phyloP scores from a whole-genome alignment of 2,797 vertebrate genomes.

The Brotula barbata region DNA sequence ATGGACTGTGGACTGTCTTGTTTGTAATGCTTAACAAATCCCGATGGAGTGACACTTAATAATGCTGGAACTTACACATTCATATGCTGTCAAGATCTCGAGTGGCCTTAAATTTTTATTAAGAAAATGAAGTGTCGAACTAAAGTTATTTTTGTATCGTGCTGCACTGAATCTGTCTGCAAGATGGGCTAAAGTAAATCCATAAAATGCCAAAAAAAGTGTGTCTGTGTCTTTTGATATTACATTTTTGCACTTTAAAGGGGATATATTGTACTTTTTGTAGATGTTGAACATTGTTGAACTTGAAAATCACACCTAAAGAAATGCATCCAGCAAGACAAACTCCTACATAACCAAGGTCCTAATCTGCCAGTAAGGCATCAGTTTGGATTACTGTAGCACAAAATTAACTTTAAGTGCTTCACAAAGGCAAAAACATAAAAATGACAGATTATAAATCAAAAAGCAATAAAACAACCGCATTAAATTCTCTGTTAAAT shows the following conservation, averaged over 20 bases:
- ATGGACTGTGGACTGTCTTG: slow-evolving; percentile 20
- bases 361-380: too few species aligned
- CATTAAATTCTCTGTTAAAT: too few species aligned
- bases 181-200: slow-evolving; percentile 10
- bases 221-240: not conserved
- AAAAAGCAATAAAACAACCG: too few species aligned
- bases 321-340: too few species aligned
- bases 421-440: too few species aligned
- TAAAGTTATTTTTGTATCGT: slow-evolving; percentile 33
- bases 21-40: slow-evolving; percentile 2
- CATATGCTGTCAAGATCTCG: slow-evolving; percentile 37
- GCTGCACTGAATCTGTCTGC: not conserved
- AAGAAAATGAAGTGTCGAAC: slow-evolving; percentile 36
- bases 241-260: not conserved
- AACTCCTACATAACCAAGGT: too few species aligned
- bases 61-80: slow-evolving; percentile 52
- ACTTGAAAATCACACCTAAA: too few species aligned
- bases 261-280: too few species aligned
- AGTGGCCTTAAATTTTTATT: slow-evolving; percentile 62
- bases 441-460: too few species aligned
- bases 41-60: slow-evolving; percentile 6
- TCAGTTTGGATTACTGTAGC: too few species aligned
- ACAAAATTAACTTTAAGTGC: too few species aligned
- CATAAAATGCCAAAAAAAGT: slow-evolving; percentile 8
- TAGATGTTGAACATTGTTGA: too few species aligned